Evolutionary conservation across 1,140 invertebrate species (phyloP).

Genomic region (Metaphire vulgaris): DNA sequence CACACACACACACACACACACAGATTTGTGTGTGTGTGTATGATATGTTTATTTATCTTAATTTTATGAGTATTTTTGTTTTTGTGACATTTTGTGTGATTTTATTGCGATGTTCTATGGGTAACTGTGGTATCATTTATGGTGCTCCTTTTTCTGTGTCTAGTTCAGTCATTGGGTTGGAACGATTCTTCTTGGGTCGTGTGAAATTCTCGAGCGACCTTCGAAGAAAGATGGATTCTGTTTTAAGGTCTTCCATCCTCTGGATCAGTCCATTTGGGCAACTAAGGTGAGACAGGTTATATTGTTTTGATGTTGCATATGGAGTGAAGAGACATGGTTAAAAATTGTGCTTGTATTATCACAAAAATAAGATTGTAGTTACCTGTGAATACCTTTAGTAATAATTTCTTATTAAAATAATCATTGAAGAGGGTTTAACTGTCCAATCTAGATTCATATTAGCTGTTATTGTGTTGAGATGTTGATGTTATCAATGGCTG

Average conservation of each 20-base stretch:
- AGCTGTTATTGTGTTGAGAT: no score
- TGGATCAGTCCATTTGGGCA: constrained; percentile 92
- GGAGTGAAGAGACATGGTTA: no score
- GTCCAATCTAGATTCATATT: no score
- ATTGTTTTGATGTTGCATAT: background rate
- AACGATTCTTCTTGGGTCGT: constrained; percentile 80
- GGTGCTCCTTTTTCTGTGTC: constrained; percentile 37
- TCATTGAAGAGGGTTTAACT: no score
- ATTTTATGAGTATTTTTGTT: no score
- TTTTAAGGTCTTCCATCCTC: constrained; percentile 89
- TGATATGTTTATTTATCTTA: background rate
- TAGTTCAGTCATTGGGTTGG: constrained; percentile 91
- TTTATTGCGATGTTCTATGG: background rate
- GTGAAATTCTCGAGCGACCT: constrained; percentile 85
- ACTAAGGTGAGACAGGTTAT: constrained; percentile 55
- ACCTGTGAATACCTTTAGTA: no score
- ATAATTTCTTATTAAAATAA: no score
- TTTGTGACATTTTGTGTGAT: no score
- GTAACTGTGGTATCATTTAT: background rate
- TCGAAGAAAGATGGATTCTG: constrained; percentile 96
- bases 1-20: background rate
- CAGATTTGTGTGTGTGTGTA: background rate
- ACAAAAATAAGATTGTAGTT: no score
- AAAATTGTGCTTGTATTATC: no score
- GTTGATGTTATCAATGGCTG: no score